These are phyloP conservation scores for Amorpha juglandis DNA, from an alignment of 2,888 invertebrate species.

Conservation along the genomic window DNA sequence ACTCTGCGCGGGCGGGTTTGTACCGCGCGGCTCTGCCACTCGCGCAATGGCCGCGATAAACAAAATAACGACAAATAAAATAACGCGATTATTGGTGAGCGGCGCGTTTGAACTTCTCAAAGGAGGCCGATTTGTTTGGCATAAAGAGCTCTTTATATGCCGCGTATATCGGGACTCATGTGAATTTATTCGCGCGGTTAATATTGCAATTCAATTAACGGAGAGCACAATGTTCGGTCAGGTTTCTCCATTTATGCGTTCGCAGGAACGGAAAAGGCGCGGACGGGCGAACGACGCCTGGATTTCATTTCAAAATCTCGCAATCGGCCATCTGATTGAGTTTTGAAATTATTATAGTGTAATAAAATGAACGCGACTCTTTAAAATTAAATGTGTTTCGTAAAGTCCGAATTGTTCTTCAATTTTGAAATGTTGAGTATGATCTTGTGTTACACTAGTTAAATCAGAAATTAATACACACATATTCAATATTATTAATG, in stretches of 20 bases:
- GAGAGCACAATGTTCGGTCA: constrained; percentile 65
- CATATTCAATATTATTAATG: background rate
- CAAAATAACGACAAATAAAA: constrained; percentile 71
- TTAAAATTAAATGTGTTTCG: constrained; percentile 2
- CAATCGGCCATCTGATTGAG: constrained; percentile 23
- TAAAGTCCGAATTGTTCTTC: constrained; percentile 16
- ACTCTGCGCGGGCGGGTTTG: constrained; percentile 23
- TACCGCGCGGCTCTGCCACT: constrained; percentile 25
- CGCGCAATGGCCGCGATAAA: constrained; percentile 42
- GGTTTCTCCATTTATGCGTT: constrained; percentile 55
- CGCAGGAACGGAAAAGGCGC: constrained; percentile 48
- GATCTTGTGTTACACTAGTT: constrained; percentile 31
- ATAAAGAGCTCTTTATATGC: constrained; percentile 78
- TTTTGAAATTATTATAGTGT: constrained; percentile 23
- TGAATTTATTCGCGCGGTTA: constrained; percentile 76
- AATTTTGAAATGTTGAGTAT: constrained; percentile 7
- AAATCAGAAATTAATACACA: background rate
- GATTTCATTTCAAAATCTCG: constrained; percentile 23
- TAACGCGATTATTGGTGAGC: constrained; percentile 62
- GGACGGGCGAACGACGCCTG: constrained; percentile 33
- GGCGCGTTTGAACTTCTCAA: constrained; percentile 75
- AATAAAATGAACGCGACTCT: constrained; percentile 14
- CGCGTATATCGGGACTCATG: constrained; percentile 67
- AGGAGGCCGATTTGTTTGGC: constrained; percentile 82
- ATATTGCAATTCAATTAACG: constrained; percentile 83